These are phyloP conservation scores for Cheilosia variabilis DNA, from an alignment of 2,888 invertebrate species.

Conservation along the genomic window DNA sequence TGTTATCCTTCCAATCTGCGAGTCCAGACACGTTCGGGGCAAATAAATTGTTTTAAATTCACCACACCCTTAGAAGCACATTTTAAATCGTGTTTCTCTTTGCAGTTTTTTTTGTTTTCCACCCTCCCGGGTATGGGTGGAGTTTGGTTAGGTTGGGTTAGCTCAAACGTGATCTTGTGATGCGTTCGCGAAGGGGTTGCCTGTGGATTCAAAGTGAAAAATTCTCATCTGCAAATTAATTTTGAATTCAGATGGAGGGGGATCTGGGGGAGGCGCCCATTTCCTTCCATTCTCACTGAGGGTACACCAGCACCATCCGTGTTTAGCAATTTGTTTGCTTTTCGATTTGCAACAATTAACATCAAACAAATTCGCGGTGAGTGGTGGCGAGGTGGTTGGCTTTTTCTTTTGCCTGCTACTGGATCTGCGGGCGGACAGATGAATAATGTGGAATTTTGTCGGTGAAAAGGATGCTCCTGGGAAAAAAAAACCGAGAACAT, in stretches of 20 bases:
- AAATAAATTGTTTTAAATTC: slow-evolving; percentile 75
- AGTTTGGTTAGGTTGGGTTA: background rate
- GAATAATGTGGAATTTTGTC: background rate
- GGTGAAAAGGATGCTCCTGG: too few relatives aligned
- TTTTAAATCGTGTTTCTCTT: slow-evolving; percentile 36
- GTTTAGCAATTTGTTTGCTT: slow-evolving; percentile 68
- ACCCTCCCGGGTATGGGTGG: background rate
- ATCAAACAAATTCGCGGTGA: slow-evolving; percentile 65
- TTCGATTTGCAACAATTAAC: slow-evolving; percentile 75
- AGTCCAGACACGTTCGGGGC: slow-evolving; percentile 68
- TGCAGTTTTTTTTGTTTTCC: slow-evolving; percentile 4
- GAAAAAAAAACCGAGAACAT: too few relatives aligned
- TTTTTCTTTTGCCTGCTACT: background rate
- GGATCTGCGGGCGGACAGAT: background rate
- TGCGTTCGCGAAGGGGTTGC: slow-evolving; percentile 45
- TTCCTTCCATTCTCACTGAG: slow-evolving; percentile 1
- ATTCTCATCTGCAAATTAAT: slow-evolving; percentile 75
- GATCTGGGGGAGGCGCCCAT: slow-evolving; percentile 32
- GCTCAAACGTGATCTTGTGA: slow-evolving; percentile 60
- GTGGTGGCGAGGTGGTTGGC: background rate
- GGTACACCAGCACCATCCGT: background rate
- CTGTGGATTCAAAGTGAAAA: slow-evolving; percentile 68
- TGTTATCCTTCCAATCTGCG: slow-evolving; percentile 48
- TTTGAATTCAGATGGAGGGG: slow-evolving; percentile 46
- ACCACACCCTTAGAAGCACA: slow-evolving; percentile 63